Evolutionary conservation across 2,797 vertebrate genomes (phyloP).

Genomic region (Morus bassanus): DNA sequence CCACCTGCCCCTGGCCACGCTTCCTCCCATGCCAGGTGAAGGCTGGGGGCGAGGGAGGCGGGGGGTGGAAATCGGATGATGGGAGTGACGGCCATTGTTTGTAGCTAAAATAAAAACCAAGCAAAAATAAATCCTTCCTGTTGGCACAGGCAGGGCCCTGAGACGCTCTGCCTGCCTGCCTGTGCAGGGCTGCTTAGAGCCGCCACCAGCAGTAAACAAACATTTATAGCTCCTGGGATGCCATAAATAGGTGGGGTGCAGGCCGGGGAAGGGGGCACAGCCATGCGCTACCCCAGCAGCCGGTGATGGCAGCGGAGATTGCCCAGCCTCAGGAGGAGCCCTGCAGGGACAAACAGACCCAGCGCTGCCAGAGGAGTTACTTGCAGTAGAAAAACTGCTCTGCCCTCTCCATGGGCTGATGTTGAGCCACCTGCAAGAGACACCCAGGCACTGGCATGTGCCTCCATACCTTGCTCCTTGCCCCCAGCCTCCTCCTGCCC

Average conservation of each 20-base stretch:
- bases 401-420: not conserved
- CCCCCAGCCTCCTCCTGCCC: not conserved
- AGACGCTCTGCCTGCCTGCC: not conserved
- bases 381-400: not conserved
- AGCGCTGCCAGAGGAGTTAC: fast-evolving
- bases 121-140: constrained; percentile 72
- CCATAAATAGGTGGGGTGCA: not conserved
- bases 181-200: not conserved
- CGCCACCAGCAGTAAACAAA: not conserved
- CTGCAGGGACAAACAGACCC: not conserved
- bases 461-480: not conserved
- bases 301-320: not conserved
- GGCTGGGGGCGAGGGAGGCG: not conserved
- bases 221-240: not conserved
- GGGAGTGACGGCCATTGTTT: constrained; percentile 63
- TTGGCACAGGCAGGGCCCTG: not conserved
- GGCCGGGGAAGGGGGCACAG: not conserved
- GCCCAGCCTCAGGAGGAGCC: not conserved
- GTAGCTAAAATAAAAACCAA: constrained; percentile 69
- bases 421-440: not conserved
- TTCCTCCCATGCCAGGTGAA: constrained; percentile 55
- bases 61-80: constrained; percentile 42
- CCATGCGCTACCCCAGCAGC: not conserved
- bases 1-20: not conserved
- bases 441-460: fast-evolving